Evolutionary conservation across 2,888 invertebrate genomes (phyloP), one percentile per base, ranked within the genome.

Genomic region (Drosophila trichaetosa): DNA sequence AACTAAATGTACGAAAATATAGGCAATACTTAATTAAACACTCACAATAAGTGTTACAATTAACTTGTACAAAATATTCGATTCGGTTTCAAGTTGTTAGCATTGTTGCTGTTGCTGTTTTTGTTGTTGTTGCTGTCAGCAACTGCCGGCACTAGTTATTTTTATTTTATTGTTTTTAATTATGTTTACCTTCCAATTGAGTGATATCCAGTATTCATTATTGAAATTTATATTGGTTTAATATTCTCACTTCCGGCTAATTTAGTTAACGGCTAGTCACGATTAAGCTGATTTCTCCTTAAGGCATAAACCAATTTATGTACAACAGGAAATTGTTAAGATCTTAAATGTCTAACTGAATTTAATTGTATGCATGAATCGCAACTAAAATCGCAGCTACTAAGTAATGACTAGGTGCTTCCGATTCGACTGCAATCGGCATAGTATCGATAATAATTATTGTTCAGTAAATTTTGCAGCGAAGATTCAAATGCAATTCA

Each of bases 191-290:
- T 74, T 69, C 56, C 34, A 46, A 33, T 46, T 56, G 29, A 62
- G 33, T 31, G 31, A 49, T 51, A 71, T 77, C 49, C 65, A 67
- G 53, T 70, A 59, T 59, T 51, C 48, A 63, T 49, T 57, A 49
- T 80, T 71, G 48, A 54, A 61, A 62, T 53, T 52, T 16, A 56
- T 69, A 68, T 71, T 68, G 18, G 27, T 31, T 76, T 13, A 58
- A 58, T 68, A 82, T 79, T 79, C 69, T 72, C 69, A 83, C 75
- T 85, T 83, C 83, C 83, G 83, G 86, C 83, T 83, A 83, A 83
- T 80, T 83, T 80, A 79, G 69, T 66, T 80, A 65, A 57, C 78
- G 21, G 38, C 66, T 58, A 73, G 79, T 76, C 82, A 84, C 82
- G 84, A 71, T 49, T 53, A 58, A 69, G 52, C 40, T 52, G 46